Base-by-base conservation (phyloP, 1,140 invertebrate genomes). In the Lordiphosa clarofinis region DNA sequence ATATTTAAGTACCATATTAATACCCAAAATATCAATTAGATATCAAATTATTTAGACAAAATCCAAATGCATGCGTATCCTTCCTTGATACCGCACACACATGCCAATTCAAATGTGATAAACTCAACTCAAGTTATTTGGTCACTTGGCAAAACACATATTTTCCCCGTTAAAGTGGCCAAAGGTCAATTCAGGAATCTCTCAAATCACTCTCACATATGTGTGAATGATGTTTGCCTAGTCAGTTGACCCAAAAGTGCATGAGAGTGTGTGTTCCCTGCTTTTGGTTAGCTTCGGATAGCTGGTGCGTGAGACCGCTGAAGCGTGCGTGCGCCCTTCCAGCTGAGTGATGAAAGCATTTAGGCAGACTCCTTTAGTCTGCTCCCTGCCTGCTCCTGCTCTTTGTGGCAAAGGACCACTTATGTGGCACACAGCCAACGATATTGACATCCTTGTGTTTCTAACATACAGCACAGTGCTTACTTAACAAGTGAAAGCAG, bases 341-440 rank as follows among this genome's bases (percentile, higher is more conserved):
- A 79, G 75, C 66, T 79, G 76, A 79, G 76, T 75, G 75, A 79
- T 79, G 75, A 79, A 79, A 79, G 71, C 75, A 79, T 79, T 79
- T 79, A 82, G 78, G 62, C 76, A 74, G 73, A 50, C 67, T 63
- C 61, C 35, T 28, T 13, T 15, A 48, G 12, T 8, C 33, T n/a
- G 12, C 8, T 21, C 3, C 39, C 33, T 13, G 9, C 33, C 47
- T 15, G 15, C 37, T n/a, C 47, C 33, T 11, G 31, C 4, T 35
- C 28, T 39, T 33, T 59, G 50, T 33, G 67, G 42, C 74, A 70
- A 50, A 65, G 60, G 59, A 70, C 56, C 74, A 70, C 70, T 79
- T 81, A 74, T 63, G 56, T 61, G 60, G 56, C 57, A 63, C 42
- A 47, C 67, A 49, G 44, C 28, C 35, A 55, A 15, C 64, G n/a